phyloP scores from a whole-genome alignment of 1,140 invertebrate genomes.

The Bicyclus anynana region DNA sequence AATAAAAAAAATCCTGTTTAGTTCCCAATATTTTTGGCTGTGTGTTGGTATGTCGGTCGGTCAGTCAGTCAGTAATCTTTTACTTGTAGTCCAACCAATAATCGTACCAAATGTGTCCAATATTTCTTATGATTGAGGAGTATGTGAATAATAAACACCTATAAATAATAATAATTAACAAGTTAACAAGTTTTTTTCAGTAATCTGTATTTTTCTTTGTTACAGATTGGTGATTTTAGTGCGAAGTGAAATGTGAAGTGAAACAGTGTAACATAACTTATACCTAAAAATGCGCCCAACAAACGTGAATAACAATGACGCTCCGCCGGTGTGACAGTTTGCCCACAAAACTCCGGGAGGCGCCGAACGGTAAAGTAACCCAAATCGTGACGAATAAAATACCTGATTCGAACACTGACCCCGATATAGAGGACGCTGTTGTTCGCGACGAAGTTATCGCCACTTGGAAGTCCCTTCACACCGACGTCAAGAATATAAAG shows the following conservation, averaged over 20 bases:
- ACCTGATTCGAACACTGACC: conserved; percentile 51
- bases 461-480: conserved; percentile 69
- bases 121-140: too few species aligned
- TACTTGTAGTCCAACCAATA: too few species aligned
- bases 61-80: too few species aligned
- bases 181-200: too few species aligned
- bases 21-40: too few species aligned
- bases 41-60: too few species aligned
- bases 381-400: conserved; percentile 34
- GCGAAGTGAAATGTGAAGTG: conserved; percentile 22
- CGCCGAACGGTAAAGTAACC: conserved; percentile 28
- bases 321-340: conserved; percentile 69
- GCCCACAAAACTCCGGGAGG: conserved; percentile 33
- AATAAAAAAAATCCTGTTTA: too few species aligned
- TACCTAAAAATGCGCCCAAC: conserved; percentile 53
- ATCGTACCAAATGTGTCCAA: too few species aligned
- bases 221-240: conserved; percentile 19
- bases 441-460: conserved; percentile 63
- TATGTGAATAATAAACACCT: too few species aligned
- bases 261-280: conserved; percentile 16
- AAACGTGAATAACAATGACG: conserved; percentile 48
- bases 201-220: conserved; percentile 9
- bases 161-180: too few species aligned
- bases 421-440: conserved; percentile 44
- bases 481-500: conserved; percentile 66